A percentile compares a stretch with the other conserved stretches of the same genome.
Evolutionary conservation across 2,113 vertebrate genomes (phyloP).

Genomic region (Siniperca knerii): DNA sequence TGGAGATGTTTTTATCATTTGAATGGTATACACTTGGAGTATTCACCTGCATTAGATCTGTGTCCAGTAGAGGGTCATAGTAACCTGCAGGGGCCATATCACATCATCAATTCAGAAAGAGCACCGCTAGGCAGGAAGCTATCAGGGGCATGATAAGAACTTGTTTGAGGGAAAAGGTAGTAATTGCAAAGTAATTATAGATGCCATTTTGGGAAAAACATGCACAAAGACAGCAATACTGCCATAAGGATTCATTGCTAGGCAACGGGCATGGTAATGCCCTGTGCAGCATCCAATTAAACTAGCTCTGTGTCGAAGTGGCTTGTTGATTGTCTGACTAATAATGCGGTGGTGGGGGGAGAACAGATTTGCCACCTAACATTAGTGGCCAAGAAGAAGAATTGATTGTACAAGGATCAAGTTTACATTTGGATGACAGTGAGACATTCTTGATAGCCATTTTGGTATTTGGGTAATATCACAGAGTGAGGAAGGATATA

Average conservation of each 20-base stretch:
- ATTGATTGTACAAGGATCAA: slow-evolving; percentile 58
- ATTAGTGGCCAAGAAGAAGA: slow-evolving; percentile 65
- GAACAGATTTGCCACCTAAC: slow-evolving; percentile 76
- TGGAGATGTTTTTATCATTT: slow-evolving; percentile 39
- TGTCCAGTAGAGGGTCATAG: slow-evolving; percentile 11
- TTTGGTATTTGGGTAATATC: slow-evolving; percentile 14
- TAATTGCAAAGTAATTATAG: slow-evolving; percentile 81
- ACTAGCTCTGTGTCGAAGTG: slow-evolving; percentile 69
- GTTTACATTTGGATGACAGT: slow-evolving; percentile 41
- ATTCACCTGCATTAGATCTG: slow-evolving; percentile 6
- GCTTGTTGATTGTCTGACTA: slow-evolving; percentile 81
- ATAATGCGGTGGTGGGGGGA: slow-evolving; percentile 54
- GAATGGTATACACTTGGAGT: slow-evolving; percentile 7
- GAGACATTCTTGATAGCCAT: slow-evolving; percentile 41
- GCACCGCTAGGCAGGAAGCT: slow-evolving; percentile 8
- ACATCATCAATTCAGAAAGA: slow-evolving; percentile 43
- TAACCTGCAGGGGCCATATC: slow-evolving; percentile 29
- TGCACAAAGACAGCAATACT: slow-evolving; percentile 65
- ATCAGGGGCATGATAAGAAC: slow-evolving; percentile 39
- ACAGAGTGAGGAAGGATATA: background rate
- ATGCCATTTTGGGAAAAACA: slow-evolving; percentile 66
- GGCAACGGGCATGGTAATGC: slow-evolving; percentile 76
- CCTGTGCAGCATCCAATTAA: slow-evolving; percentile 80
- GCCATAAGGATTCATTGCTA: slow-evolving; percentile 78
- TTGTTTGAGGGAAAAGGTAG: slow-evolving; percentile 59